A percentile compares a stretch with the other conserved stretches of the same genome.
Conservation (phyloP, 1,140 invertebrate genomes). For the Ruditapes philippinarum region DNA sequence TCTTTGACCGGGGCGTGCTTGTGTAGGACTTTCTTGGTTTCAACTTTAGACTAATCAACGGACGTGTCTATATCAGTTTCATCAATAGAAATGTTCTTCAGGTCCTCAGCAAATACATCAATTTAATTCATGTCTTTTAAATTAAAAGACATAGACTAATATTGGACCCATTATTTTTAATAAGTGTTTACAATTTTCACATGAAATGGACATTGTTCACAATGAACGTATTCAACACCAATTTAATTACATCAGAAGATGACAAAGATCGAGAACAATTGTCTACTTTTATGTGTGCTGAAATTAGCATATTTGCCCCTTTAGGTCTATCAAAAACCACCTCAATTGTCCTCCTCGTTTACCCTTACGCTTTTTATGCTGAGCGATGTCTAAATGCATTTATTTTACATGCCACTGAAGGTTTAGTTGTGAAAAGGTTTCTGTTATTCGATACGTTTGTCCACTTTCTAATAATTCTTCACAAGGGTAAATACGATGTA, state of each 20-base stretch:
- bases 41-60: slow-evolving; percentile 4
- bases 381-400: slow-evolving; percentile 23
- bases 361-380: slow-evolving; percentile 23
- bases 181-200: too few relatives aligned
- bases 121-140: too few relatives aligned
- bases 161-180: too few relatives aligned
- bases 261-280: too few relatives aligned
- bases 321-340: slow-evolving; percentile 23
- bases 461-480: slow-evolving; percentile 24
- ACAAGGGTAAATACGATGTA: slow-evolving; percentile 8
- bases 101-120: too few relatives aligned
- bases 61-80: slow-evolving; percentile 23
- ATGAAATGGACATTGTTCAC: too few relatives aligned
- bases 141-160: too few relatives aligned
- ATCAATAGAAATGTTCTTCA: slow-evolving; percentile 4
- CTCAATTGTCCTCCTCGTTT: slow-evolving; percentile 21
- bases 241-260: too few relatives aligned
- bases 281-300: too few relatives aligned
- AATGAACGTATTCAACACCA: too few relatives aligned
- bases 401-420: slow-evolving; percentile 20
- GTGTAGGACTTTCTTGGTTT: slow-evolving; percentile 21
- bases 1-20: slow-evolving; percentile 26
- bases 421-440: slow-evolving; percentile 18
- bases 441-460: slow-evolving; percentile 27
- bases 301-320: too few relatives aligned